These are phyloP conservation scores for Tricholauxania praeusta DNA, from an alignment of 2,888 invertebrate genomes.

Conservation along the genomic window DNA sequence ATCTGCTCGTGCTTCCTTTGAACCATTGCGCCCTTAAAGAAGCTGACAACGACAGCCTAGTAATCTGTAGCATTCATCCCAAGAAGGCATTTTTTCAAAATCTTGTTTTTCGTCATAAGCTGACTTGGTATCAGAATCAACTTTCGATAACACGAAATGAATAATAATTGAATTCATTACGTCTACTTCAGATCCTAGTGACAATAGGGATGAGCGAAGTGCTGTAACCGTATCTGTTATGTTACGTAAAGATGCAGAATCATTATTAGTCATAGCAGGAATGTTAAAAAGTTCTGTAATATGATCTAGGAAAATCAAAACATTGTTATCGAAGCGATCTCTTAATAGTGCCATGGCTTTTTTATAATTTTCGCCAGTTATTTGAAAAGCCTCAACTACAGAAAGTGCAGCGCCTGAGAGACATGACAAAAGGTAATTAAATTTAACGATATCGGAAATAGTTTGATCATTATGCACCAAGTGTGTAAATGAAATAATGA, in stretches of 20 bases:
- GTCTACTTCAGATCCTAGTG: slow-evolving; percentile 22
- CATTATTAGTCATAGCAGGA: not conserved
- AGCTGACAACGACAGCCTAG: slow-evolving; percentile 33
- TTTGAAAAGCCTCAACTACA: too few species aligned
- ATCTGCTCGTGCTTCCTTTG: too few species aligned
- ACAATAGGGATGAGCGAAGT: slow-evolving; percentile 2
- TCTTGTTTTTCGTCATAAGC: slow-evolving; percentile 23
- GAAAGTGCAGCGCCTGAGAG: too few species aligned
- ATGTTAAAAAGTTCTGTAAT: not conserved
- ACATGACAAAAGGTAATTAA: too few species aligned
- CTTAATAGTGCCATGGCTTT: too few species aligned
- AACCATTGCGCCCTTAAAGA: slow-evolving; percentile 1
- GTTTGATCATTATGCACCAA: too few species aligned
- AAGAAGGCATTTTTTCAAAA: slow-evolving; percentile 21
- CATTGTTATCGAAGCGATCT: too few species aligned
- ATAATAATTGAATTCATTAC: slow-evolving; percentile 26
- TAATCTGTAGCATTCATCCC: slow-evolving; percentile 28
- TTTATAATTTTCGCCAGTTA: too few species aligned
- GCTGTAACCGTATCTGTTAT: not conserved
- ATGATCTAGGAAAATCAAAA: too few species aligned
- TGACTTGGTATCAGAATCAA: not conserved
- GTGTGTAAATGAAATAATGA: too few species aligned
- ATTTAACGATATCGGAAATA: too few species aligned
- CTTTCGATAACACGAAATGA: slow-evolving; percentile 13
- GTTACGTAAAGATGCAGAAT: not conserved